These are phyloP conservation scores for Yponomeuta malinellus DNA, from an alignment of 2,888 invertebrate genomes.

Conservation along the genomic window DNA sequence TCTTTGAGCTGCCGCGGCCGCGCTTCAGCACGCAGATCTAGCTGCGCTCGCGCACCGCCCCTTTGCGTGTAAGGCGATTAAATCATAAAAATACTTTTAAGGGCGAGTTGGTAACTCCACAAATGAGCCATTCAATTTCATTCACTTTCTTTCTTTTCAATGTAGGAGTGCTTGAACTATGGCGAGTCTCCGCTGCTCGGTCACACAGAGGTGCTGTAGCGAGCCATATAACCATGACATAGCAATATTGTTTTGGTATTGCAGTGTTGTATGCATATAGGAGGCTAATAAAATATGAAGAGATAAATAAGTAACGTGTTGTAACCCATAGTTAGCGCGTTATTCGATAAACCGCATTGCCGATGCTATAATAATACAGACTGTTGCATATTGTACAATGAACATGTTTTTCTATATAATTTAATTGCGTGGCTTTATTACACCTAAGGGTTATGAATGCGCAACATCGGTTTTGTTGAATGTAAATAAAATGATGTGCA, in stretches of 20 bases:
- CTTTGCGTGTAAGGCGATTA: not conserved
- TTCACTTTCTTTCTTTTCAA: conserved; percentile 5
- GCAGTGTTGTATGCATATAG: conserved; percentile 1
- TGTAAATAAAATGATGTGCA: conserved; percentile 36
- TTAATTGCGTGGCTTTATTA: conserved; percentile 11
- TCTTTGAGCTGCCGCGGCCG: conserved; percentile 91
- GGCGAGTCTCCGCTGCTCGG: not conserved
- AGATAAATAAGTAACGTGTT: not conserved
- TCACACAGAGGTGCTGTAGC: not conserved
- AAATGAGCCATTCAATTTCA: conserved; percentile 2
- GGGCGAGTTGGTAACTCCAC: conserved; percentile 5
- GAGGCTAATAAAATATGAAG: conserved; percentile 2
- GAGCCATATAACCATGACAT: conserved; percentile 10
- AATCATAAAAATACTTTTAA: conserved; percentile 1
- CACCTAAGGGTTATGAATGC: conserved; percentile 23
- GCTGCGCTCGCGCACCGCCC: conserved; percentile 28
- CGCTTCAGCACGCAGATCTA: conserved; percentile 90
- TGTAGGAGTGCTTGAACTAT: conserved; percentile 9
- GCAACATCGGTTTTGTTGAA: conserved; percentile 33
- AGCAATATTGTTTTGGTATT: not conserved
- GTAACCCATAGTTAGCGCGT: not conserved
- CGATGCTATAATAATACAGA: not conserved
- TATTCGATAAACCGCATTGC: not conserved
- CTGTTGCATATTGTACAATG: not conserved
- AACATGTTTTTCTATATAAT: not conserved